Base-by-base conservation (phyloP, 92 coral and sea anemone genomes). In the Epizoanthus ramosus region DNA sequence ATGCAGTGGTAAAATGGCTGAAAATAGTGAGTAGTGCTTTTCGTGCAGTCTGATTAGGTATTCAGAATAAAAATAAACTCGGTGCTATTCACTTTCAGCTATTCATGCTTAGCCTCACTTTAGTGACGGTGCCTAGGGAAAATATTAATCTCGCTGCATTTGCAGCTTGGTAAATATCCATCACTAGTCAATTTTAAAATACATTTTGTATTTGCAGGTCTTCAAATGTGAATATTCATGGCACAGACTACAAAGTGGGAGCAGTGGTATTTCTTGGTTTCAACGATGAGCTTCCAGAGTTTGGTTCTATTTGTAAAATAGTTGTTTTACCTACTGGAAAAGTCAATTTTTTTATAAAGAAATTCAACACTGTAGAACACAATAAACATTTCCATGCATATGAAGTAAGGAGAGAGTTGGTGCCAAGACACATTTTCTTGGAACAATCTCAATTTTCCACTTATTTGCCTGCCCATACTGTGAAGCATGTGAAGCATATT, bases 171-270 rank as follows among this genome's bases (percentile, higher is more conserved):
- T n/a, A n/a, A n/a, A n/a, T n/a, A n/a, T n/a, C n/a, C n/a, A n/a
- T n/a, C n/a, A n/a, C n/a, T n/a, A n/a, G n/a, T n/a, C n/a, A n/a
- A n/a, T n/a, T n/a, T n/a, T n/a, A n/a, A 39, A 0, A 39, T 76
- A 35, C 47, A 37, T 0, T 43, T 28, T 59, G 14, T 54, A 17
- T 24, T 33, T 79, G 16, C 69, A 86, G 89, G 68, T 64, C 63
- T 15, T 79, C 61, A 43, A 69, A 23, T 6, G 80, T 86, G 19
- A 66, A 84, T 53, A 67, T 70, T 17, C 74, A 80, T 80, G 85
- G 89, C n/a, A 86, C 85, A 60, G 85, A 68, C 25, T 86, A 86
- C 89, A 69, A 75, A 66, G 61, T 69, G 70, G 81, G 85, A 18
- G 80, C 85, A 31, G 85, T 69, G 47, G 85, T 79, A 18, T 50